Conservation (phyloP, 2,888 invertebrate genomes). For the Coleophora flavipennella region DNA sequence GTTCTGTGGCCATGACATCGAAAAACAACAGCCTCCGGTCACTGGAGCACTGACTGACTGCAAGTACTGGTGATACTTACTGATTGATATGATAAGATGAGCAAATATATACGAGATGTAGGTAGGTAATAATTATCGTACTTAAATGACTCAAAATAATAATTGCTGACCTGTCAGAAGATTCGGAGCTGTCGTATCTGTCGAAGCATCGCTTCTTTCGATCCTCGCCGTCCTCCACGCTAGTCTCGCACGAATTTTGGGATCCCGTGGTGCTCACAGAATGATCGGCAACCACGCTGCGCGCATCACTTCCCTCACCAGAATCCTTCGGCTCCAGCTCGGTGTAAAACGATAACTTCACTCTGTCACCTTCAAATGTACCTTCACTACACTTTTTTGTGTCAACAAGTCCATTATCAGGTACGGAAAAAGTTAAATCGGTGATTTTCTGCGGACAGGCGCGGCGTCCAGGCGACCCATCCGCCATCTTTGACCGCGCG, state of each 20-base stretch:
- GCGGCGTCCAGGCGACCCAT: conserved; percentile 79
- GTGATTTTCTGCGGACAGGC: conserved; percentile 72
- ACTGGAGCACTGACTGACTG: conserved; percentile 61
- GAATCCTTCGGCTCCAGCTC: conserved; percentile 67
- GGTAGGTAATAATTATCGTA: too few relatives aligned
- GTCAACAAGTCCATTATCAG: conserved; percentile 62
- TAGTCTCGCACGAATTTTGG: conserved; percentile 50
- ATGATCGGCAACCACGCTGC: conserved; percentile 59
- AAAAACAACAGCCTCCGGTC: conserved; percentile 65
- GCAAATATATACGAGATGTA: too few relatives aligned
- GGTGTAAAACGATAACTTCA: conserved; percentile 62
- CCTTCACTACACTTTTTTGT: conserved; percentile 70
- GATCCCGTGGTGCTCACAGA: conserved; percentile 44
- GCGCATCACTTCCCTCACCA: conserved; percentile 70
- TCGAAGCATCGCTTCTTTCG: conserved; percentile 90
- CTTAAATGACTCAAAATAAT: conserved; percentile 29
- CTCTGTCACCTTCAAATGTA: conserved; percentile 49
- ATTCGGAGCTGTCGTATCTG: conserved; percentile 94
- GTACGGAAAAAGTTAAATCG: conserved; percentile 69
- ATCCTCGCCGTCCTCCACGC: conserved; percentile 64
- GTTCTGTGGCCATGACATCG: conserved; percentile 66
- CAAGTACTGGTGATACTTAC: too few relatives aligned
- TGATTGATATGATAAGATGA: too few relatives aligned
- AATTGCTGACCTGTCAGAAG: conserved; percentile 88
- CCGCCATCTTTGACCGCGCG: conserved; percentile 87